phyloP scores from a whole-genome alignment of 2,888 invertebrate genomes.

The Dysmachus trigonus region DNA sequence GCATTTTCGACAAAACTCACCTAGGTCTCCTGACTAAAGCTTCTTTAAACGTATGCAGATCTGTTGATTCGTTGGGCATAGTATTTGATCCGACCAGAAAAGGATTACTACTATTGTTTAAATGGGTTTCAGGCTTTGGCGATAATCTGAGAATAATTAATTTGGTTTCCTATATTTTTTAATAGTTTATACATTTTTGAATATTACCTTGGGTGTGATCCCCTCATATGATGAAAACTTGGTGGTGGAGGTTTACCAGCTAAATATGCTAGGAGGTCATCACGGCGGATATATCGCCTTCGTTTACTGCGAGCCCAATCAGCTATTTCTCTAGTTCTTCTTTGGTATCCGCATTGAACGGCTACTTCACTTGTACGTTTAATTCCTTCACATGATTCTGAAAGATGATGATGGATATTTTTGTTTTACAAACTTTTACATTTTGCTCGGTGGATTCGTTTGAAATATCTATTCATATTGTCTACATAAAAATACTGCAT shows the following conservation, averaged over 20 bases:
- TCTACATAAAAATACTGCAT: too few relatives aligned
- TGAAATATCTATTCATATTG: too few relatives aligned
- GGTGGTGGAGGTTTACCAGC: slow-evolving; percentile 76
- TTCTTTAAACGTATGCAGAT: slow-evolving; percentile 78
- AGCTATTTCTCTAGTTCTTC: slow-evolving; percentile 77
- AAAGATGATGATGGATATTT: neutral
- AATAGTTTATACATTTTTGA: neutral
- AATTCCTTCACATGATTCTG: slow-evolving; percentile 78
- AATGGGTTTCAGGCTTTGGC: slow-evolving; percentile 67
- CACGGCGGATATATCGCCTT: slow-evolving; percentile 74
- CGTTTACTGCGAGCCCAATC: slow-evolving; percentile 80
- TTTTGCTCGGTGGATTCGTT: neutral
- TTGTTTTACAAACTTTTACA: neutral
- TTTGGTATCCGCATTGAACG: slow-evolving; percentile 76
- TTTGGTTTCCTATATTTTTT: neutral
- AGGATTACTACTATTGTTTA: slow-evolving; percentile 57
- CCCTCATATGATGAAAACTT: slow-evolving; percentile 63
- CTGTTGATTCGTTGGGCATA: slow-evolving; percentile 65
- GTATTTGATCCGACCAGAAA: slow-evolving; percentile 48
- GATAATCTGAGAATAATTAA: slow-evolving; percentile 61
- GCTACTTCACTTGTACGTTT: slow-evolving; percentile 75
- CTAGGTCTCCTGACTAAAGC: slow-evolving; percentile 71
- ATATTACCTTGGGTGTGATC: slow-evolving; percentile 47
- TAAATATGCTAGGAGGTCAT: slow-evolving; percentile 80
- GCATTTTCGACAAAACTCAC: slow-evolving; percentile 50